Conservation (phyloP, 1,140 invertebrate genomes). For the Phthorimaea operculella region DNA sequence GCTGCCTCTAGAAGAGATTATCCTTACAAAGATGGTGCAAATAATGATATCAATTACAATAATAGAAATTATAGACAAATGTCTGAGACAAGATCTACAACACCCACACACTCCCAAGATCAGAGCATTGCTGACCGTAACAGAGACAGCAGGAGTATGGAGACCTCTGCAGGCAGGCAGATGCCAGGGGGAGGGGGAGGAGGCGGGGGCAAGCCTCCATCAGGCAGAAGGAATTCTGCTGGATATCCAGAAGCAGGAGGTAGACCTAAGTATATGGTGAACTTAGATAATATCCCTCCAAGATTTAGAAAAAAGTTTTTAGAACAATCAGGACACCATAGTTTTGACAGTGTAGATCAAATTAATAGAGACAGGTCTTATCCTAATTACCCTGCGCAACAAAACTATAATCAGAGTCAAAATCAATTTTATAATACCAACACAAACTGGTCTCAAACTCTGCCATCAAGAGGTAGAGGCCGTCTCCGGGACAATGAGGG, state of each 20-base stretch:
- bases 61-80: slow-evolving; percentile 56
- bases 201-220: slow-evolving; percentile 59
- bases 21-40: slow-evolving; percentile 37
- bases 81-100: slow-evolving; percentile 61
- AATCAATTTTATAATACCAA: slow-evolving; percentile 37
- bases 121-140: slow-evolving; percentile 46
- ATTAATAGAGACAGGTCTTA: slow-evolving; percentile 39
- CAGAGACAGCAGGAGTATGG: slow-evolving; percentile 65
- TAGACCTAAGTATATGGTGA: slow-evolving; percentile 46
- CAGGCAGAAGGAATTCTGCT: slow-evolving; percentile 60
- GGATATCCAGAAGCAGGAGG: slow-evolving; percentile 43
- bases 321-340: slow-evolving; percentile 57
- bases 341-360: slow-evolving; percentile 55
- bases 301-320: slow-evolving; percentile 65
- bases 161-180: slow-evolving; percentile 52
- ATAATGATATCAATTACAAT: slow-evolving; percentile 51
- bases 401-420: slow-evolving; percentile 30
- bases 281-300: slow-evolving; percentile 63
- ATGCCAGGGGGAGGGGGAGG: slow-evolving; percentile 41
- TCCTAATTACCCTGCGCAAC: slow-evolving; percentile 34
- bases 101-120: slow-evolving; percentile 42
- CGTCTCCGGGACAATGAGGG: slow-evolving; percentile 54
- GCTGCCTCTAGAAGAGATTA: slow-evolving; percentile 37
- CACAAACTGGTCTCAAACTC: slow-evolving; percentile 59
- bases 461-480: slow-evolving; percentile 61